Percentiles rank a stretch among this genome's conserved stretches.
These are phyloP conservation scores for Hartigia nigra DNA, from an alignment of 2,888 invertebrate species.

Conservation along the genomic window DNA sequence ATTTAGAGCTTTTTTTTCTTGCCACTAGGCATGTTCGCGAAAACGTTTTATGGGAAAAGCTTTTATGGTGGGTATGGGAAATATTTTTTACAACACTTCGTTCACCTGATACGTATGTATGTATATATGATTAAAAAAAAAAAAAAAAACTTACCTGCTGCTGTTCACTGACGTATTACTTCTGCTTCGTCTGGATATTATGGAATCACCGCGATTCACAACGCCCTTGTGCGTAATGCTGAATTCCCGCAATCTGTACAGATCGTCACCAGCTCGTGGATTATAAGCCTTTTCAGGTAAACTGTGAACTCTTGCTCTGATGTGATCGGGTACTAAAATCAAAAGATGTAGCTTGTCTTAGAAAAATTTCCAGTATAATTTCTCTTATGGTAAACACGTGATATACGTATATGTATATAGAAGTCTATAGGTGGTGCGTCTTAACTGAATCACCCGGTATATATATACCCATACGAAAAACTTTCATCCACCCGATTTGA, in stretches of 20 bases:
- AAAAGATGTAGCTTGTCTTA: neutral
- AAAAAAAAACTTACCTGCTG: constrained; percentile 73
- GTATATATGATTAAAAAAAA: neutral
- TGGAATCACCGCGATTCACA: constrained; percentile 90
- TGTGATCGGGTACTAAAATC: constrained; percentile 81
- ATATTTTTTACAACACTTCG: no score
- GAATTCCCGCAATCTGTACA: constrained; percentile 86
- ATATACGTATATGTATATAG: no score
- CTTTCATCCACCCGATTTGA: neutral
- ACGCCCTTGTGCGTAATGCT: constrained; percentile 90
- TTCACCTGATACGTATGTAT: neutral
- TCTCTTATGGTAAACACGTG: no score
- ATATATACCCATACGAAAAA: neutral
- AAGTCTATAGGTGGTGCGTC: neutral
- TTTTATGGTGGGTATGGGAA: no score
- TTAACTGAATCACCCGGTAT: neutral
- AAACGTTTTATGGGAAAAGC: no score
- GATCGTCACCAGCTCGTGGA: constrained; percentile 84
- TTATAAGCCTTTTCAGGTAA: constrained; percentile 89
- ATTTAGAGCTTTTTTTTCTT: no score
- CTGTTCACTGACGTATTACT: constrained; percentile 88
- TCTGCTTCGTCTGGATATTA: constrained; percentile 84
- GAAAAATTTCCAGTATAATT: neutral
- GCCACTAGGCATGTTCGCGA: no score
- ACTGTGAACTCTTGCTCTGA: constrained; percentile 85